Percentiles rank a stretch among this genome's conserved stretches.
Evolutionary conservation across 2,888 invertebrate species (phyloP).

Genomic region (Gisinianus flammeolus): DNA sequence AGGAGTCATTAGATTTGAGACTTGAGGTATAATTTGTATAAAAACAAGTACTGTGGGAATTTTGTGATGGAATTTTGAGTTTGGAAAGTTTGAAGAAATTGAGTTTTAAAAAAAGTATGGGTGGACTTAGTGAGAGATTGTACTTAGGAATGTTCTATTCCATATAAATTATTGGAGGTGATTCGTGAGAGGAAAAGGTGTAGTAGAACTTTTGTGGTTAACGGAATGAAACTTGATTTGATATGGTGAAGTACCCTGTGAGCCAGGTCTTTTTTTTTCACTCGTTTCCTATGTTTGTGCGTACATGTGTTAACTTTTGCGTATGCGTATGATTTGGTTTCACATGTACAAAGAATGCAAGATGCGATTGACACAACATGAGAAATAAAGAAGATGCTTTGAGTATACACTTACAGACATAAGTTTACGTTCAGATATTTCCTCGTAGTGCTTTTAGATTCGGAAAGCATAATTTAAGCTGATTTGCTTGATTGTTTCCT

Average conservation of each 20-base stretch:
- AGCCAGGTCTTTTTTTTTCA: background rate
- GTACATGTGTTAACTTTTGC: background rate
- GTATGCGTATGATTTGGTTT: background rate
- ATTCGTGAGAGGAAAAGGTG: conserved; percentile 26
- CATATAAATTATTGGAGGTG: conserved; percentile 12
- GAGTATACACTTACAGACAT: background rate
- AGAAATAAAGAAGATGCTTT: background rate
- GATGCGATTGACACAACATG: background rate
- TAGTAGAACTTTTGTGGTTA: conserved; percentile 25
- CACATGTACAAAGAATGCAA: background rate
- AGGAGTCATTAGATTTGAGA: no score
- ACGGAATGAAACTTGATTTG: conserved; percentile 18
- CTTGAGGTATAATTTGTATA: no score
- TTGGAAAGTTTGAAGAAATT: no score
- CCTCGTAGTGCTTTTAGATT: background rate
- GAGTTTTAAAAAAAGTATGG: no score
- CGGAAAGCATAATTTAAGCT: background rate
- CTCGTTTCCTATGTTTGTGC: background rate
- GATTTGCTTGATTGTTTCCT: conserved; percentile 2
- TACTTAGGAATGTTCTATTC: background rate
- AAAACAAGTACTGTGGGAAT: no score
- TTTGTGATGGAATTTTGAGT: no score
- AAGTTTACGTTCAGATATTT: background rate
- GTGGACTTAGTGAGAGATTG: background rate
- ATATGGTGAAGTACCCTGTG: background rate